Conservation (phyloP, 92 coral and sea anemone species). For the Montipora capitata region DNA sequence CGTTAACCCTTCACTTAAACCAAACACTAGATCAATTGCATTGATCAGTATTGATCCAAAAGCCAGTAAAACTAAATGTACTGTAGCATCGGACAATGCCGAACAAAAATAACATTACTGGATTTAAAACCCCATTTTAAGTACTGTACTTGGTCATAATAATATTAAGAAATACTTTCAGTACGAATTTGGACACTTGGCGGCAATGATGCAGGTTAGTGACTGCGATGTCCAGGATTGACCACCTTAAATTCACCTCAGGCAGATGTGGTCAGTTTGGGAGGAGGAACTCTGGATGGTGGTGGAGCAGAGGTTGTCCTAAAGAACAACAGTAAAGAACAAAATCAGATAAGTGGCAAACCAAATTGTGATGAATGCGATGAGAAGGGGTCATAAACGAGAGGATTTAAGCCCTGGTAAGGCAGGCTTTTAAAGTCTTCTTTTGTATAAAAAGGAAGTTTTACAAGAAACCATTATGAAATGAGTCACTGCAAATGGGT, state of each 20-base stretch:
- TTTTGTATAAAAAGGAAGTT: too few relatives aligned
- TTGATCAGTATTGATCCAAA: slow-evolving; percentile 6
- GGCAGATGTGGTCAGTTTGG: slow-evolving; percentile 88
- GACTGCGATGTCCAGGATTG: not conserved
- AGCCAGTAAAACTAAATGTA: not conserved
- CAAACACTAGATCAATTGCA: not conserved
- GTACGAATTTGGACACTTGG: not conserved
- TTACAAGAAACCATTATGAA: too few relatives aligned
- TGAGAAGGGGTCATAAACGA: too few relatives aligned
- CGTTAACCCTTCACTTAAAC: not conserved
- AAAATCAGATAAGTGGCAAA: not conserved
- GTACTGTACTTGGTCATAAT: not conserved
- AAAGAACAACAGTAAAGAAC: not conserved
- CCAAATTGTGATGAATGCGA: too few relatives aligned
- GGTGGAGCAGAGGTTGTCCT: slow-evolving; percentile 71
- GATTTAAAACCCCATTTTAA: too few relatives aligned
- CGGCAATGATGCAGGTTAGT: not conserved
- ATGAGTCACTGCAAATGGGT: too few relatives aligned
- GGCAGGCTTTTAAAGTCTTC: too few relatives aligned
- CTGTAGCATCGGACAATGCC: not conserved
- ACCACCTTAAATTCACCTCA: slow-evolving; percentile 29
- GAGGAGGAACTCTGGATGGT: slow-evolving; percentile 69
- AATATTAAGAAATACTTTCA: not conserved
- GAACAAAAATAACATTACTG: too few relatives aligned
- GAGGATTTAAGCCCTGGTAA: too few relatives aligned